Base-by-base conservation (phyloP, 2,888 invertebrate genomes). In the Hermodice carunculata region DNA sequence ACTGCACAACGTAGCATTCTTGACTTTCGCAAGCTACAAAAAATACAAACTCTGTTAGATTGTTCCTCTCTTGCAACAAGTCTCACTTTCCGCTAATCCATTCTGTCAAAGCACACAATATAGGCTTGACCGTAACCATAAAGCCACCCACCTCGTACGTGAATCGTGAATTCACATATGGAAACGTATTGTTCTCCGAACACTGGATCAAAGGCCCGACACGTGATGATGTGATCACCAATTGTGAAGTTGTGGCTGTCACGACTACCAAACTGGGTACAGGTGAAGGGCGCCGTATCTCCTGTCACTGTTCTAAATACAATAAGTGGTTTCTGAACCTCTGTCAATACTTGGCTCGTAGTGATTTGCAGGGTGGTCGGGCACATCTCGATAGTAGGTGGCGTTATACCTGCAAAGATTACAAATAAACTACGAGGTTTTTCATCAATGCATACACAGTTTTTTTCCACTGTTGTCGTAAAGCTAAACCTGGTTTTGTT, bases 151-250 rank as follows among this genome's bases (percentile, higher is more conserved):
- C 72, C 54, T 68, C 64, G 62, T 8, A 72, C 59, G 24, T 44
- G 58, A 37, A 72, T 48, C 26, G 40, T 60, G 43, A 70, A 72
- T 5, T 34, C 31, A 46, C 72, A 72, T 22, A 11, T 51, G 1
- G 66, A 54, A 24, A 59, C 22, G 0, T 66, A 65, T 19, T 29
- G 32, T 28, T 66, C 66, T 14, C 72, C 72, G 37, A 67, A 70
- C n/a, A 26, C 26, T 0, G 72, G 70, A 44, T 72, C 72, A 26
- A 49, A 66, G 17, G 72, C 72, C 17, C 60, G 63, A 42, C 72
- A 72, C 32, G 40, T 46, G 40, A 72, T 62, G 29, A 34, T 24
- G 58, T 71, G 67, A 3, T 34, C 26, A 14, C 69, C 71, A 14
- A 71, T n/a, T 2, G 63, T 62, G 49, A 71, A 70, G 54, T 59